Evolutionary conservation across 2,797 vertebrate species (phyloP), one percentile per base, ranked within the genome.

Genomic region (Coccyzus lansbergi): DNA sequence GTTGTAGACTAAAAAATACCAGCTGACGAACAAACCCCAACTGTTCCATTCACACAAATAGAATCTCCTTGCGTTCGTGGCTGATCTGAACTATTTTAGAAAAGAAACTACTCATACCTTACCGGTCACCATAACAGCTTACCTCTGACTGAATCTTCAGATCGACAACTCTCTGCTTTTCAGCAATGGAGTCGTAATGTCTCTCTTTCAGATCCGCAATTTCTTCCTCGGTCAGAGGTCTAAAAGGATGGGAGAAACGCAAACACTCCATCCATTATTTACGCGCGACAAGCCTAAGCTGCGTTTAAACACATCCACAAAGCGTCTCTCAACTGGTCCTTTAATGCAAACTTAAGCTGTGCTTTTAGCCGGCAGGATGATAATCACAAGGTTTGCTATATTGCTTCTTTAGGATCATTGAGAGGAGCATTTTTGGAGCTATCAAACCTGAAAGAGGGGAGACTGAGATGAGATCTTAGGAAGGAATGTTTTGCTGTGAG

Each of bases 211-310:
- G 97, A 97, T 99, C 98, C 77, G 95, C 93, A 74, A 99, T 98
- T 98, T 99, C 99, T 93, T 99, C 99, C 67, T 99, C 99, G 18
- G 97, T 99, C 96, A 99, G 98, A 80, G 99, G 98, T 92, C 99
- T 99, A 94, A 72, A 70, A 88, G 24, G 75, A 87, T 0, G 10
- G 67, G 59, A 86, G 70, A 88, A 94, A 51, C 16, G 83, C 31
- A 71, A 28, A 79, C 29, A 25, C 26, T 34, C 49, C 56, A 87
- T 90, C 58, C 82, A 89, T 91, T 55, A 86, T 91, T 92, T 33
- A 90, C 3, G 4, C 22, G 2, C 1, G 6, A 51, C 42, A 75
- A 38, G 8, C 52, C 67, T 18, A 46, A 40, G 20, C 3, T 64
- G 64, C 81, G 65, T 36, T 85, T 34, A 12, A 34, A 62, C 21